Percentiles rank a stretch among this genome's conserved stretches.
phyloP scores from a whole-genome alignment of 1,140 invertebrate species.

The Prorops nasuta region DNA sequence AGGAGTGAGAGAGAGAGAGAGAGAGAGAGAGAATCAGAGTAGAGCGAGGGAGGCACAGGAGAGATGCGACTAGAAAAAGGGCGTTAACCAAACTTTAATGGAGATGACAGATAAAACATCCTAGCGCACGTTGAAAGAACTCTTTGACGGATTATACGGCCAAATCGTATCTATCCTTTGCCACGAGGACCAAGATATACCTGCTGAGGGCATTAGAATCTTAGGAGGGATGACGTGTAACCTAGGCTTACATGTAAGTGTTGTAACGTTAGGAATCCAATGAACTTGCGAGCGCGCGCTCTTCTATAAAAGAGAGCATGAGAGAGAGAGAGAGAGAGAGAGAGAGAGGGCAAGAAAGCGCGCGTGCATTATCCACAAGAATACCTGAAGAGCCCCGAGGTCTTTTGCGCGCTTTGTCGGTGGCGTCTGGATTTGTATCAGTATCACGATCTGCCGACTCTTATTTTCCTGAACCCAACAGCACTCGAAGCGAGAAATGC shows the following conservation, averaged over 20 bases:
- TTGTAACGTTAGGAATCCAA: slow-evolving; percentile 36
- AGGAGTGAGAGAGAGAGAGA: too few species aligned
- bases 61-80: slow-evolving; percentile 34
- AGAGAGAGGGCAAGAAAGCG: slow-evolving; percentile 22
- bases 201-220: too few species aligned
- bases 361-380: slow-evolving; percentile 5
- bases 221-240: too few species aligned
- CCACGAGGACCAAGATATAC: slow-evolving; percentile 1
- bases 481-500: too few species aligned
- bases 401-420: slow-evolving; percentile 14
- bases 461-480: too few species aligned
- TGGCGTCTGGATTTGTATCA: slow-evolving; percentile 20
- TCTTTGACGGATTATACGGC: slow-evolving; percentile 54
- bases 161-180: slow-evolving; percentile 46
- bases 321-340: slow-evolving; percentile 16
- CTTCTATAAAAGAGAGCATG: too few species aligned
- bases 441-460: slow-evolving; percentile 18
- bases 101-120: slow-evolving; percentile 53
- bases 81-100: slow-evolving; percentile 58
- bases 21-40: slow-evolving; percentile 17
- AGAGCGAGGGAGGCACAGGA: slow-evolving; percentile 19
- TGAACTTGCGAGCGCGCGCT: slow-evolving; percentile 21
- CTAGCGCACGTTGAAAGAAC: slow-evolving; percentile 45
- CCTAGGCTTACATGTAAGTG: slow-evolving; percentile 38
- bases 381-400: slow-evolving; percentile 1